Percentiles rank a stretch among this genome's conserved stretches.
phyloP scores from a whole-genome alignment of 2,888 invertebrate species.

The Lissonota sp. region DNA sequence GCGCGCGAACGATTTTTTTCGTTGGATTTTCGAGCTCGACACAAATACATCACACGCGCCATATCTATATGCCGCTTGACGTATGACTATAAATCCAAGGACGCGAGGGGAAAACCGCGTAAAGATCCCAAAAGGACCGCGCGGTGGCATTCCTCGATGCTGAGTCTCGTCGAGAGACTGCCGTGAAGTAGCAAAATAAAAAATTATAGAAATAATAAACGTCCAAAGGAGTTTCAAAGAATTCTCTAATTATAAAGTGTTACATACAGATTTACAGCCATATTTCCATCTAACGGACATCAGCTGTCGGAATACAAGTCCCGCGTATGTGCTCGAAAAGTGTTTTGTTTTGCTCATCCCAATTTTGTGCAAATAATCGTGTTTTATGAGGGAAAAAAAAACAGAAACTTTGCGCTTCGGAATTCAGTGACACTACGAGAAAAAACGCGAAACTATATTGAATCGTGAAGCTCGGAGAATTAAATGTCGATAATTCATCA shows the following conservation, averaged over 20 bases:
- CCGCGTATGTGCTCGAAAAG: not conserved
- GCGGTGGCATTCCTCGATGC: constrained; percentile 18
- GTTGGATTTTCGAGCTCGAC: constrained; percentile 41
- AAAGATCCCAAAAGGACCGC: constrained; percentile 16
- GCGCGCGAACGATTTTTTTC: constrained; percentile 72
- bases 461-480: constrained; percentile 22
- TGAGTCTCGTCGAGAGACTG: constrained; percentile 16
- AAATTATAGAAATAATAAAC: constrained; percentile 1
- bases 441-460: not conserved
- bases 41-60: not conserved
- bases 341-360: no score
- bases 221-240: no score
- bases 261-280: no score
- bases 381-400: not conserved
- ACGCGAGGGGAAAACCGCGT: constrained; percentile 32
- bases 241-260: no score
- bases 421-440: not conserved
- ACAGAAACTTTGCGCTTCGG: not conserved
- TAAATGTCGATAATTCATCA: not conserved
- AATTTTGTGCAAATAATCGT: no score
- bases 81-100: constrained; percentile 31
- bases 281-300: not conserved
- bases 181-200: constrained; percentile 22
- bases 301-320: not conserved
- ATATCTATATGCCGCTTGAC: not conserved